phyloP scores from a whole-genome alignment of 2,113 vertebrate species.

The Chunga burmeisteri region DNA sequence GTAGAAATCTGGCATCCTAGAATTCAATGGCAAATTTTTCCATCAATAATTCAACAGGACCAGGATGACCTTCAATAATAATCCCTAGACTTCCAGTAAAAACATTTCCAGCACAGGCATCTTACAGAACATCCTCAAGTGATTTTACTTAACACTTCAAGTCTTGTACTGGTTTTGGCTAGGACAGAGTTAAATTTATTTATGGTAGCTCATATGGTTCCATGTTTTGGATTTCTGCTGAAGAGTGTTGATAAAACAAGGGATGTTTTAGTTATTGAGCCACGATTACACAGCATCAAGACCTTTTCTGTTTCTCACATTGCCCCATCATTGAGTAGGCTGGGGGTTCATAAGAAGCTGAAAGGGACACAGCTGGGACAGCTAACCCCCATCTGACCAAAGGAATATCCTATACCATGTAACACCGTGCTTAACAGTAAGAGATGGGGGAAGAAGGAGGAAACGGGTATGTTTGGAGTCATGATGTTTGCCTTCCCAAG shows the following conservation, averaged over 20 bases:
- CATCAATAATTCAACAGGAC: neutral
- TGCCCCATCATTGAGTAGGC: accelerated
- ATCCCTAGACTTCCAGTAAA: neutral
- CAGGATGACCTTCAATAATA: neutral
- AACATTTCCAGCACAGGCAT: neutral
- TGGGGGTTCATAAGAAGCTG: neutral
- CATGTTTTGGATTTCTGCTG: neutral
- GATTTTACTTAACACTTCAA: neutral
- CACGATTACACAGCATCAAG: neutral
- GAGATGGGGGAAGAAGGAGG: neutral
- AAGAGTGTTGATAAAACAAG: neutral
- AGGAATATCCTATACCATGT: neutral
- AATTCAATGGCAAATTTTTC: neutral
- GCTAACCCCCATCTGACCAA: neutral
- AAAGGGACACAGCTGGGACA: neutral
- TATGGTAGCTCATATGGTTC: neutral
- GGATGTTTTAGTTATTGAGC: neutral
- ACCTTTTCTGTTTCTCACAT: neutral
- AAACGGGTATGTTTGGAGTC: neutral
- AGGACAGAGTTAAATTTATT: neutral
- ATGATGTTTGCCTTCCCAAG: neutral
- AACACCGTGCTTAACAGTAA: neutral
- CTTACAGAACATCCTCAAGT: neutral
- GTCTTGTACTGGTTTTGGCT: neutral
- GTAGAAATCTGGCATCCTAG: neutral